phyloP scores from a whole-genome alignment of 2,113 vertebrate species.

The Dasyurus viverrinus region DNA sequence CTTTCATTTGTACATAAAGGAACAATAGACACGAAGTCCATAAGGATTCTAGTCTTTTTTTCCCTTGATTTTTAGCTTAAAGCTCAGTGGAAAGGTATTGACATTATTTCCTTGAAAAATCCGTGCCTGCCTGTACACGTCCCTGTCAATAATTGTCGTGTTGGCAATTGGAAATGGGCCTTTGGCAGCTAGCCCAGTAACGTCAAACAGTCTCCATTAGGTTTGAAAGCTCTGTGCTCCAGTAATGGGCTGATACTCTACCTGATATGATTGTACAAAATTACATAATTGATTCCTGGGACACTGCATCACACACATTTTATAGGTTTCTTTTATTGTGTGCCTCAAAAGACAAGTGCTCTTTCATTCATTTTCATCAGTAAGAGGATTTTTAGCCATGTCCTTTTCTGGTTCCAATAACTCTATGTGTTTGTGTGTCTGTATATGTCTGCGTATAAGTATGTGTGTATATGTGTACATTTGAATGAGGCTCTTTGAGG shows the following conservation, averaged over 20 bases:
- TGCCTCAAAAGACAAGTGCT: conserved; percentile 70
- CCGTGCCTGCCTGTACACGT: conserved; percentile 78
- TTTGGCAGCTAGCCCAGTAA: conserved; percentile 83
- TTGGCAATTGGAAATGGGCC: conserved; percentile 80
- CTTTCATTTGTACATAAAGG: conserved; percentile 42
- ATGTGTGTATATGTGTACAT: neutral
- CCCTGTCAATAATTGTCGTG: conserved; percentile 85
- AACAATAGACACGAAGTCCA: conserved; percentile 65
- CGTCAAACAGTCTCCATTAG: conserved; percentile 83
- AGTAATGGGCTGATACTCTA: conserved; percentile 81
- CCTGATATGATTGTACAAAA: conserved; percentile 84
- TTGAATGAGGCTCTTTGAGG: neutral
- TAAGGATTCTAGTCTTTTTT: conserved; percentile 78
- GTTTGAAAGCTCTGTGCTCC: conserved; percentile 83
- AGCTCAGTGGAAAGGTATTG: conserved; percentile 82
- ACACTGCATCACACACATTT: conserved; percentile 74
- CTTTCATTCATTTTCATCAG: conserved; percentile 58
- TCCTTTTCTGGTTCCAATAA: conserved; percentile 60
- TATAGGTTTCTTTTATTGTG: conserved; percentile 77
- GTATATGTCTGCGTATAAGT: neutral
- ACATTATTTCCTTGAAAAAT: conserved; percentile 83
- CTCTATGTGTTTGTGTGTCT: neutral
- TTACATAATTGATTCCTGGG: conserved; percentile 84
- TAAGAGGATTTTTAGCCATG: conserved; percentile 69
- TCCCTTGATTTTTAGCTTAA: conserved; percentile 79